Base-by-base conservation (phyloP, 2,888 invertebrate genomes). In the Cerastis rubricosa region DNA sequence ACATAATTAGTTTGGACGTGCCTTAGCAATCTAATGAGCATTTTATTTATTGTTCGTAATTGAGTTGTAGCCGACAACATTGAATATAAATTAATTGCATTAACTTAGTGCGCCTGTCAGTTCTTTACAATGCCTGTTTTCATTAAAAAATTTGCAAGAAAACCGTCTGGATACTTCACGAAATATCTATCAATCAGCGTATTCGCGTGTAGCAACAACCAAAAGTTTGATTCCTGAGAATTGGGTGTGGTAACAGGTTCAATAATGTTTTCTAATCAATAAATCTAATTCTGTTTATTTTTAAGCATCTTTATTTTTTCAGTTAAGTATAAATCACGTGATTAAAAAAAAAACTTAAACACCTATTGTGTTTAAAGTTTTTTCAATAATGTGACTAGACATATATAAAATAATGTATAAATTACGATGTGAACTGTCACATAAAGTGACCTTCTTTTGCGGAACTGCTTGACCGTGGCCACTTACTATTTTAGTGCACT, bases 401-500 rank as follows among this genome's bases (percentile, higher is more conserved):
- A 57, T n/a, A 57, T 22, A 57, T 11, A n/a, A 12, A 54, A 25
- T 9, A 9, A 59, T 59, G 17, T 17, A n/a, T 61, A 11, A 11
- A 45, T 74, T 35, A 47, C 2, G 19, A 73, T 51, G n/a, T 70
- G 61, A 29, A 29, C 45, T 71, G 57, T 79, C 70, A 71, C 65
- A 57, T 71, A 14, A 6, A 25, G 17, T 47, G 69, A 66, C 88
- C 83, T 87, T 78, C 73, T 9, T 0, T 78, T 19, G 19, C 83
- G 80, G 83, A 88, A 85, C 80, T 74, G 35, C 29, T 69, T 66
- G 77, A 73, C 82, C 76, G 2, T 74, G 80, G 45, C n/a, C 29
- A 63, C 14, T 81, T 80, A 83, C 70, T 81, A 80, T 78, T 89
- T 87, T 87, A 90, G 81, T 87, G 80, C 87, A 88, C 78, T 89